phyloP scores from a whole-genome alignment of 1,140 invertebrate species.

The Drosophila novamexicana region DNA sequence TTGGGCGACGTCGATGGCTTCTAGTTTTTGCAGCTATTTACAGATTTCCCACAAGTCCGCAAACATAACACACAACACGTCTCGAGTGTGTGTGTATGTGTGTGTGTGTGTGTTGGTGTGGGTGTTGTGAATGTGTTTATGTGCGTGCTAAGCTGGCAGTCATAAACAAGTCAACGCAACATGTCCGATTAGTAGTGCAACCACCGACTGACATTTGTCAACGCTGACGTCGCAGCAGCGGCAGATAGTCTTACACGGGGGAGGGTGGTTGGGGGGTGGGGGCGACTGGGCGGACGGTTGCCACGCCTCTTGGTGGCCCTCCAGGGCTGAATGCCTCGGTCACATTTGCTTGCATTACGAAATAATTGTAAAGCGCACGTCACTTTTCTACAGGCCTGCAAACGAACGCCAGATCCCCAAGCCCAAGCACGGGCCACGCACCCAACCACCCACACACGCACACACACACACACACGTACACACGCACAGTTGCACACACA shows the following conservation, averaged over 20 bases:
- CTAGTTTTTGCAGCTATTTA: constrained; percentile 80
- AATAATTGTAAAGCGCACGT: constrained; percentile 81
- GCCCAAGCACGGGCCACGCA: neutral
- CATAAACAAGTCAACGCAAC: constrained; percentile 82
- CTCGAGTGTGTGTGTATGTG: constrained; percentile 14
- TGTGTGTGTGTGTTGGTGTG: constrained; percentile 8
- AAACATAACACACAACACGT: constrained; percentile 41
- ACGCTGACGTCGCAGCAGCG: constrained; percentile 29
- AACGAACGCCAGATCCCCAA: constrained; percentile 41
- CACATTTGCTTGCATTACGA: constrained; percentile 81
- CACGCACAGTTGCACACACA: neutral
- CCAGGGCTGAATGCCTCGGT: constrained; percentile 52
- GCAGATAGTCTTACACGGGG: neutral
- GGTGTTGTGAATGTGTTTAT: constrained; percentile 34
- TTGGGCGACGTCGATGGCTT: constrained; percentile 60
- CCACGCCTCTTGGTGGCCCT: neutral
- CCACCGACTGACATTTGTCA: constrained; percentile 81
- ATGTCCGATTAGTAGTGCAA: constrained; percentile 82
- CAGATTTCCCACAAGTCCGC: constrained; percentile 78
- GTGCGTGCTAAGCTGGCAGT: constrained; percentile 71
- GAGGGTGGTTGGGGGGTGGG: neutral
- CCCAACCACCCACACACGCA: neutral
- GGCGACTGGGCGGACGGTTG: neutral
- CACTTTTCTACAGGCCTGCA: constrained; percentile 80
- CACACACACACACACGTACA: neutral